Evolutionary conservation across 2,797 vertebrate species (phyloP).

Genomic region (Chrysocyon brachyurus): DNA sequence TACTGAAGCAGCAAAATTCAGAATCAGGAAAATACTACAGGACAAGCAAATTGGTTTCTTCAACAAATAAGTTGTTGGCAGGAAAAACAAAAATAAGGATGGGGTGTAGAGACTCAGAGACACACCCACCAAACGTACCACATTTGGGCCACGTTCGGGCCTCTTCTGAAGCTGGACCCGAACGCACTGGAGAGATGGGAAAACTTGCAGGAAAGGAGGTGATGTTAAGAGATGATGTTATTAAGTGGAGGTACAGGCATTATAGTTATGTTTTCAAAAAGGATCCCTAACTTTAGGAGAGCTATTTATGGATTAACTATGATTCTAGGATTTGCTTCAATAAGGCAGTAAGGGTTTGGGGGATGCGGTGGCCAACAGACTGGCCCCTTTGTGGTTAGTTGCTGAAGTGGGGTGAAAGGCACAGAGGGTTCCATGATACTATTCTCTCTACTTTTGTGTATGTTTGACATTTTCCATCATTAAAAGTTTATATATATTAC

Average conservation of each 20-base stretch:
- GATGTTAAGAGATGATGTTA: background rate
- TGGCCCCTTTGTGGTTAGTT: background rate
- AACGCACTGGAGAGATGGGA: background rate
- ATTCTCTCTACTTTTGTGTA: background rate
- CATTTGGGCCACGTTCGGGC: background rate
- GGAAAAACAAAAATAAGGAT: background rate
- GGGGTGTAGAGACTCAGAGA: background rate
- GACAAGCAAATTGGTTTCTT: constrained; percentile 6
- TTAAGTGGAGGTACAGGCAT: background rate
- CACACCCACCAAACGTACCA: background rate
- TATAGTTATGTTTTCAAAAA: background rate
- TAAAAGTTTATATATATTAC: constrained; percentile 24
- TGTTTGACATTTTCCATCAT: constrained; percentile 28
- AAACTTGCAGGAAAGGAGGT: background rate
- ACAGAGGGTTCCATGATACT: background rate
- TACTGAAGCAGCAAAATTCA: background rate
- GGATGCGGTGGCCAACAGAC: background rate
- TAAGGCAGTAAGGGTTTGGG: background rate
- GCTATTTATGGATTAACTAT: background rate
- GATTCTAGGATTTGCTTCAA: constrained; percentile 29
- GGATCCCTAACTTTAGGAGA: background rate
- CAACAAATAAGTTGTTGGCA: background rate
- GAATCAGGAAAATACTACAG: background rate
- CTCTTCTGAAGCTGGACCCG: constrained; percentile 1
- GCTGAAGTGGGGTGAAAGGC: background rate